These are phyloP conservation scores for Lepidotrigona ventralis DNA, from an alignment of 1,140 invertebrate species.

Conservation along the genomic window DNA sequence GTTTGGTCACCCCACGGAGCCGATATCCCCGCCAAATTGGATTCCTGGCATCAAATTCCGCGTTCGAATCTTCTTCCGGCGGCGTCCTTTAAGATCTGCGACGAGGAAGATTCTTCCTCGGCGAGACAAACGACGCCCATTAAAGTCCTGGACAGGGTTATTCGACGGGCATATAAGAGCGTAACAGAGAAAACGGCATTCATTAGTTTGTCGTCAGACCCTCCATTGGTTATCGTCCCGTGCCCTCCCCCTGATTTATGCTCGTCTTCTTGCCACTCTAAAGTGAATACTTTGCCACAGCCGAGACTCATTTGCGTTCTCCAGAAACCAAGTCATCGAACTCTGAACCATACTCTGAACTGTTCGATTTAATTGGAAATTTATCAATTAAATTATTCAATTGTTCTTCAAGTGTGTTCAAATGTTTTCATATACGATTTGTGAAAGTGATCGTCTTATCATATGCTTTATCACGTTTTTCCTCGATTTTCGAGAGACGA, in stretches of 20 bases:
- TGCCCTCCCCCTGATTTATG: not conserved
- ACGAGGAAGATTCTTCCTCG: not conserved
- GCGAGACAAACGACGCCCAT: not conserved
- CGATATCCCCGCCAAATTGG: constrained; percentile 7
- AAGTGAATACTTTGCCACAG: not conserved
- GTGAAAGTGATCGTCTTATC: too few relatives aligned
- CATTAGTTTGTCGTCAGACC: constrained; percentile 26
- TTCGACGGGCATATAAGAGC: not conserved
- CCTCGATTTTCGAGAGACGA: too few relatives aligned
- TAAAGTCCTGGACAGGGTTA: not conserved
- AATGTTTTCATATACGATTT: too few relatives aligned
- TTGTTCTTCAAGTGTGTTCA: too few relatives aligned
- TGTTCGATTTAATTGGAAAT: not conserved
- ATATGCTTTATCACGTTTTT: too few relatives aligned
- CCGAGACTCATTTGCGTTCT: not conserved
- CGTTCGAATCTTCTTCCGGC: not conserved
- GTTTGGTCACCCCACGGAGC: not conserved
- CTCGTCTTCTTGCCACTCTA: too few relatives aligned
- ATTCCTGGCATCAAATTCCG: constrained; percentile 1
- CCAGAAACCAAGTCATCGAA: not conserved
- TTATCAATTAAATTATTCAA: too few relatives aligned
- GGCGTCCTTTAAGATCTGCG: not conserved
- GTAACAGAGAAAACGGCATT: constrained; percentile 26
- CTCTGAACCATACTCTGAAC: not conserved
- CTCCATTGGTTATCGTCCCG: constrained; percentile 3